Conservation (phyloP, 2,113 vertebrate genomes). For the Stercorarius parasiticus region DNA sequence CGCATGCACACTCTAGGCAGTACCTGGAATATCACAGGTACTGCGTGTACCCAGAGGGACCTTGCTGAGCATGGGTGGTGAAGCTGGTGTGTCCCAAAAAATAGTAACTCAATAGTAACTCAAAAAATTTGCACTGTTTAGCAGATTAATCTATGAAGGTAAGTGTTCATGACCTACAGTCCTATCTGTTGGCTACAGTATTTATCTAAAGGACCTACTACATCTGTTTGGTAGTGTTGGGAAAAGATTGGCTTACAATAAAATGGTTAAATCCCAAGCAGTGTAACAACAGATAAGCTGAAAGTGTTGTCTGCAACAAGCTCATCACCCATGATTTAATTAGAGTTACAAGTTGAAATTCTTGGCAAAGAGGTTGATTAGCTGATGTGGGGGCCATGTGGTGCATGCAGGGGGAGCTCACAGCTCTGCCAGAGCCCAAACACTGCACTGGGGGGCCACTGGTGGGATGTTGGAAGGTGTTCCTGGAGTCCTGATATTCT, state of each 20-base stretch:
- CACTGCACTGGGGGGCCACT: not conserved
- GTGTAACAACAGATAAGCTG: not conserved
- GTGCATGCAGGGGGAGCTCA: not conserved
- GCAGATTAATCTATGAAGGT: not conserved
- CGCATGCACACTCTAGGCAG: too few relatives aligned
- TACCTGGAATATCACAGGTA: not conserved
- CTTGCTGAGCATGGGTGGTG: not conserved
- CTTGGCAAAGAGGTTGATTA: not conserved
- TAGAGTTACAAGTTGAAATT: not conserved
- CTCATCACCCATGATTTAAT: not conserved
- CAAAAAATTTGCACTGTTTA: not conserved
- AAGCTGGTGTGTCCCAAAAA: not conserved
- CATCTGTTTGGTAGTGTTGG: not conserved
- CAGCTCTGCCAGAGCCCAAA: not conserved
- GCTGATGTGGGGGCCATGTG: not conserved
- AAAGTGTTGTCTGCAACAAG: not conserved
- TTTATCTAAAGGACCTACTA: not conserved
- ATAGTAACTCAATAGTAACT: not conserved
- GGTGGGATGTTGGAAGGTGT: not conserved
- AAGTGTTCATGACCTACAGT: not conserved
- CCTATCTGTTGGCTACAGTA: not conserved
- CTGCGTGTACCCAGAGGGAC: not conserved
- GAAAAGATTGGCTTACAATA: not conserved
- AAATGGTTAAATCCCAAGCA: not conserved
- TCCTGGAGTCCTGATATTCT: not conserved